Percentiles rank a stretch among this genome's conserved stretches.
Evolutionary conservation across 2,113 vertebrate genomes (phyloP).

Genomic region (Oncorhynchus keta): DNA sequence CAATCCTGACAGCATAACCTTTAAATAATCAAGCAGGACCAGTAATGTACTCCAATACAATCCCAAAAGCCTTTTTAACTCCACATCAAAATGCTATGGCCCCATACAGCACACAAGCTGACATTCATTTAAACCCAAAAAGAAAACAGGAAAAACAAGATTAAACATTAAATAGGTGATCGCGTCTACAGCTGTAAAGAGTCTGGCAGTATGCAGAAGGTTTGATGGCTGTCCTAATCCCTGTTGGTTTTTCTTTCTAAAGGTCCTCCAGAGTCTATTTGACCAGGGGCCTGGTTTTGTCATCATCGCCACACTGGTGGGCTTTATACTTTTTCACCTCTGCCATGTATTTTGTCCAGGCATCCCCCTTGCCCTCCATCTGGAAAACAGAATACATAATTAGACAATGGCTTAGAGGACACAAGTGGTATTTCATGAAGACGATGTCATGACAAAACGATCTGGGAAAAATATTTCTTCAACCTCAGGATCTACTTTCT

Average conservation of each 20-base stretch:
- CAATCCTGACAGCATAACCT: slow-evolving; percentile 28
- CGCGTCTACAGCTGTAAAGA: slow-evolving; percentile 26
- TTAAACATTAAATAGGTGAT: slow-evolving; percentile 20
- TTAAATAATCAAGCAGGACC: slow-evolving; percentile 10
- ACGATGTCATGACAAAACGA: not conserved
- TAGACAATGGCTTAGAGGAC: not conserved
- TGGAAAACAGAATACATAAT: slow-evolving; percentile 42
- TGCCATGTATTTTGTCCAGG: slow-evolving; percentile 96
- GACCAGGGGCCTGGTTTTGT: slow-evolving; percentile 93
- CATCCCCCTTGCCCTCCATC: slow-evolving; percentile 89
- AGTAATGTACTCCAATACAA: not conserved
- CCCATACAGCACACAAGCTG: slow-evolving; percentile 31
- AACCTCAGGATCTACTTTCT: slow-evolving; percentile 88
- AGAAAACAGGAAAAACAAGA: slow-evolving; percentile 20
- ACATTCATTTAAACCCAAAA: slow-evolving; percentile 30
- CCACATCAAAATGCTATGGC: slow-evolving; percentile 29
- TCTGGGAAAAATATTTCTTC: not conserved
- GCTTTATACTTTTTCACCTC: slow-evolving; percentile 98
- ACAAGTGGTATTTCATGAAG: slow-evolving; percentile 1
- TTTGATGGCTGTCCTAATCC: slow-evolving; percentile 22
- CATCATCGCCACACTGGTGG: slow-evolving; percentile 93
- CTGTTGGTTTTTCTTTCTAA: slow-evolving; percentile 9
- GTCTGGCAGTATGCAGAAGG: slow-evolving; percentile 62
- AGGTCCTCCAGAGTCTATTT: slow-evolving; percentile 73
- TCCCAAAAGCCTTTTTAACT: slow-evolving; percentile 28